These are phyloP conservation scores for Bombyx mori DNA, from an alignment of 1,140 invertebrate genomes.

Conservation along the genomic window DNA sequence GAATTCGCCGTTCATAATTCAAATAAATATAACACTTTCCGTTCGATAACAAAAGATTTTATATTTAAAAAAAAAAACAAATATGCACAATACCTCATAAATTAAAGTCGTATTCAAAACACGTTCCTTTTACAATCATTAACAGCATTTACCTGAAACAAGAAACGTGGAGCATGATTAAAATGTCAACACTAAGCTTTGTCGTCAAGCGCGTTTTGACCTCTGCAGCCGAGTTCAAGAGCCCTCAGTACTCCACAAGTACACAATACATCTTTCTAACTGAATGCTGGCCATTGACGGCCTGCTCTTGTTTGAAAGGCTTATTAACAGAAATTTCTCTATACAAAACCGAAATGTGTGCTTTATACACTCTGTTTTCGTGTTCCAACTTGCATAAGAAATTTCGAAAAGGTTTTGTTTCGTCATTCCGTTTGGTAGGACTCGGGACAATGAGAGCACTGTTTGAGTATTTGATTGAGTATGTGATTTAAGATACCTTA, in stretches of 20 bases:
- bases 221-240: slow-evolving; percentile 35
- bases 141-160: slow-evolving; percentile 41
- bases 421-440: not conserved
- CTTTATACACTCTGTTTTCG: slow-evolving; percentile 11
- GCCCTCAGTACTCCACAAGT: slow-evolving; percentile 26
- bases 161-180: slow-evolving; percentile 33
- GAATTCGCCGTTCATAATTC: no score
- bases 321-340: slow-evolving; percentile 24
- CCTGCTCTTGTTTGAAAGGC: slow-evolving; percentile 25
- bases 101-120: no score
- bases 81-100: no score
- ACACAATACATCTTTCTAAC: slow-evolving; percentile 27
- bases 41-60: no score
- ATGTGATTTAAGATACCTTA: no score
- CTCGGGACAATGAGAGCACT: no score
- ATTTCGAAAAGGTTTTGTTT: slow-evolving; percentile 34
- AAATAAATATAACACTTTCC: no score
- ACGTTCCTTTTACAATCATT: slow-evolving; percentile 1
- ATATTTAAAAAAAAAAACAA: no score
- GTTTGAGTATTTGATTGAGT: no score
- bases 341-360: slow-evolving; percentile 32
- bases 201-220: slow-evolving; percentile 15
- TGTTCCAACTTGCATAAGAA: slow-evolving; percentile 21
- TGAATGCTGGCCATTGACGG: slow-evolving; percentile 26
- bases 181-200: slow-evolving; percentile 16